These are phyloP conservation scores for Osmoderma eremita DNA, from an alignment of 2,888 invertebrate genomes.

Conservation along the genomic window DNA sequence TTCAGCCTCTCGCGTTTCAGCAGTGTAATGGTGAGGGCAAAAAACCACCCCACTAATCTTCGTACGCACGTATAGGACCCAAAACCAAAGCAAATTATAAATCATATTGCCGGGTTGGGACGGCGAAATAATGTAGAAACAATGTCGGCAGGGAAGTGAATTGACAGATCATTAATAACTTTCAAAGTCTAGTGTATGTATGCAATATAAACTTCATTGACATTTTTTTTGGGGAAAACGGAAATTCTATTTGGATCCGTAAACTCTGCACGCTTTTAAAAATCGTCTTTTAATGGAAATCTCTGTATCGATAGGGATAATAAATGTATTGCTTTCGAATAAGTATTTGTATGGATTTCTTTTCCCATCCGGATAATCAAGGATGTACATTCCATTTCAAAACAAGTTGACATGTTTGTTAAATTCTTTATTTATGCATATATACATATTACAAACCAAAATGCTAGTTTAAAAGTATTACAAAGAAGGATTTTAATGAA, in stretches of 20 bases:
- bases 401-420: too few species aligned
- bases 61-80: not conserved
- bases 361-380: not conserved
- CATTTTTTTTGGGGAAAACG: slow-evolving; percentile 31
- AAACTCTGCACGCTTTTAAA: not conserved
- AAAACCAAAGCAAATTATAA: slow-evolving; percentile 54
- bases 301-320: not conserved
- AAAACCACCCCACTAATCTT: not conserved
- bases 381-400: not conserved
- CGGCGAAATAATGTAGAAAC: slow-evolving; percentile 58
- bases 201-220: slow-evolving; percentile 44
- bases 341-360: not conserved
- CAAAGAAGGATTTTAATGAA: too few species aligned
- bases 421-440: too few species aligned
- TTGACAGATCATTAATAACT: slow-evolving; percentile 59
- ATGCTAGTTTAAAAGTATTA: too few species aligned
- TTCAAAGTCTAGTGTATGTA: slow-evolving; percentile 43
- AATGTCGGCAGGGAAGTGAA: slow-evolving; percentile 55
- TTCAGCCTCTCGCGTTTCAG: not conserved
- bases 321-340: too few species aligned
- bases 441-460: too few species aligned
- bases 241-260: slow-evolving; percentile 13
- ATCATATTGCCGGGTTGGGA: slow-evolving; percentile 56
- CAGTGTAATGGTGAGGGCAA: not conserved
- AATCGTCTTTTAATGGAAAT: not conserved